These are phyloP conservation scores for Choristoneura rosaceana DNA, from an alignment of 2,888 invertebrate genomes.

Conservation along the genomic window DNA sequence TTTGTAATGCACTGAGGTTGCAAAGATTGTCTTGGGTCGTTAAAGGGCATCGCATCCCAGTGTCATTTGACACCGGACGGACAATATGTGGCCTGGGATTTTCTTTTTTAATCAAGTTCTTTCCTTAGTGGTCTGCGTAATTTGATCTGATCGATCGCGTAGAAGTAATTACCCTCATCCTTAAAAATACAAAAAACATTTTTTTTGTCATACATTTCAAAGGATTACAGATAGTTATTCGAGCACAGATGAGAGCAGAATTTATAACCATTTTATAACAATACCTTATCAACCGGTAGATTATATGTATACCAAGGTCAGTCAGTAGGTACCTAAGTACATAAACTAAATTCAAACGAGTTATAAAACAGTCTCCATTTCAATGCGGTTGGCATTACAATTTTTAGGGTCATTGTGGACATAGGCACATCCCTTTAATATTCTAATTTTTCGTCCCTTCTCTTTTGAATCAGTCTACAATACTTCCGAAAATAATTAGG, in stretches of 20 bases:
- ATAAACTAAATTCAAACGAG: conserved; percentile 3
- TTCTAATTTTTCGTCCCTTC: conserved; percentile 34
- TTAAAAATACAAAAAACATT: conserved; percentile 46
- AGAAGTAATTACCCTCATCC: conserved; percentile 72
- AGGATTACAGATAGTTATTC: conserved; percentile 24
- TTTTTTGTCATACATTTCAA: conserved; percentile 25
- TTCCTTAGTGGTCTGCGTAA: conserved; percentile 67
- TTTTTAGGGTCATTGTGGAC: conserved; percentile 29
- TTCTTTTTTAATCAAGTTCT: conserved; percentile 10
- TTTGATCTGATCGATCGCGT: conserved; percentile 60
- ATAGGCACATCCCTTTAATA: conserved; percentile 35
- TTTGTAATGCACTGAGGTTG: not conserved
- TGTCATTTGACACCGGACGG: conserved; percentile 27
- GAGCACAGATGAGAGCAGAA: not conserved
- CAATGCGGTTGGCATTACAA: conserved; percentile 29
- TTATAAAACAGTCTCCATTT: conserved; percentile 17
- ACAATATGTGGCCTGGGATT: conserved; percentile 1
- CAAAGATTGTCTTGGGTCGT: not conserved
- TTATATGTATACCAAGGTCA: not conserved
- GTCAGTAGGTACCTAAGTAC: not conserved
- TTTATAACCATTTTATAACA: conserved; percentile 26
- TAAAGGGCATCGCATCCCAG: not conserved
- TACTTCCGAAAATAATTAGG: conserved; percentile 14
- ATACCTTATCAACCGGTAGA: conserved; percentile 15
- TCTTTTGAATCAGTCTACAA: conserved; percentile 7